Evolutionary conservation across 2,888 invertebrate species (phyloP), one percentile per base, ranked within the genome.

Genomic region (Arge pagana): DNA sequence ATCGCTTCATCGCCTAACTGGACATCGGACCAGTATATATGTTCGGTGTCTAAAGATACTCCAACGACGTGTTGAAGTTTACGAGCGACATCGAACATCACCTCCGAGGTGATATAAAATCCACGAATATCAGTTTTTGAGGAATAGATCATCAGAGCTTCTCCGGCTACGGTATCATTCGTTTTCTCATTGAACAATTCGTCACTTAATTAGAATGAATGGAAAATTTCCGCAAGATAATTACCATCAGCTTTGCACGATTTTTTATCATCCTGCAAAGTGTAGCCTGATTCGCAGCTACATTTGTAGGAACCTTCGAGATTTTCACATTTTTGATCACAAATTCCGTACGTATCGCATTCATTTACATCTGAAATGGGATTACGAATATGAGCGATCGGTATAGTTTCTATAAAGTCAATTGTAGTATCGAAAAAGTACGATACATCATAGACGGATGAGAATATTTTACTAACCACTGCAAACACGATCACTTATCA

Each of bases 21-120:
- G 1, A 87, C 83, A 62, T 89, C 87, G 3, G 90, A 87, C 92
- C 92, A 93, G 70, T 89, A 93, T 21, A 91, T 73, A 58, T 84
- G 79, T 2, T 79, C 77, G 0, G 87, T 87, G 65, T 93, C 89
- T 60, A 81, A 85, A 0, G 86, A 79, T 0, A 93, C 85, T 1
- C 89, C 90, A 4, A 85, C 83, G 1, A 82, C 83, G 56, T 84
- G 82, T 31, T 80, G 80, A 19, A 84, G 69, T 56, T 82, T 78
- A 24, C 67, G 73, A 1, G 81, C 80, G 1, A 86, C 70, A 49
- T 77, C 42, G 71, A 78, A 69, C 72, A 82, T 78, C 2, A 80
- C 60, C 33, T 81, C 75, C 0, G 84, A 81, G 30, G 80, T 77
- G 7, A 91, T 66, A 59, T 83, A 83, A 5, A 85, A 74, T 0